Evolutionary conservation across 2,888 invertebrate genomes (phyloP), one percentile per base, ranked within the genome.

Genomic region (Deilephila elpenor): DNA sequence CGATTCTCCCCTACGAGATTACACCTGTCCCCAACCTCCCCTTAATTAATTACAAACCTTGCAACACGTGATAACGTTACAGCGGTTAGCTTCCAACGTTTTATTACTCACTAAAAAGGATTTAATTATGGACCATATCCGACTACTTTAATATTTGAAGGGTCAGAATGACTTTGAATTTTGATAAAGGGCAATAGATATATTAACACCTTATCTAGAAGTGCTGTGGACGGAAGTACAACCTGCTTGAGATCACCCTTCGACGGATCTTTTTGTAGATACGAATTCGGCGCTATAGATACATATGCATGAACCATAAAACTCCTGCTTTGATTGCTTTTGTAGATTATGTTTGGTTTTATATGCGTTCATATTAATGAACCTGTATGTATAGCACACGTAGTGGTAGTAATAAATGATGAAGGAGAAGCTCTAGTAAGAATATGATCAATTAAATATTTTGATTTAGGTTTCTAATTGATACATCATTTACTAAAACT

Each of bases 11-110:
- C 67, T 44, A 67, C 44, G n/a, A 56, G 56, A 60, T 71, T 37
- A 70, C 73, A 32, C 56, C 51, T 56, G 56, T 34, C 37, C 29
- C 53, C 56, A 25, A 73, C 34, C 34, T 56, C 34, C 79, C 83
- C 80, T 76, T 81, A 82, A 83, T 86, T 85, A 84, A 86, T 86
- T 84, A 84, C 82, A 75, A 81, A 79, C 77, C 83, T 82, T 81
- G 83, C 79, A 79, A 83, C 83, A 84, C 78, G 74, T 80, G 85
- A 86, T 86, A 86, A 84, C 81, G 81, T 81, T 80, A 80, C 77
- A 76, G 76, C 77, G 82, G 81, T 83, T 82, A 81, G 81, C 82
- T 82, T 78, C 80, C 83, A 79, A 81, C 77, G 80, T 79, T 80
- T 81, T 79, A 81, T 78, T 75, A 78, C 37, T 75, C 61, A 73